These are phyloP conservation scores for Glaucidium brasilianum DNA, from an alignment of 2,113 vertebrate species.

Conservation along the genomic window DNA sequence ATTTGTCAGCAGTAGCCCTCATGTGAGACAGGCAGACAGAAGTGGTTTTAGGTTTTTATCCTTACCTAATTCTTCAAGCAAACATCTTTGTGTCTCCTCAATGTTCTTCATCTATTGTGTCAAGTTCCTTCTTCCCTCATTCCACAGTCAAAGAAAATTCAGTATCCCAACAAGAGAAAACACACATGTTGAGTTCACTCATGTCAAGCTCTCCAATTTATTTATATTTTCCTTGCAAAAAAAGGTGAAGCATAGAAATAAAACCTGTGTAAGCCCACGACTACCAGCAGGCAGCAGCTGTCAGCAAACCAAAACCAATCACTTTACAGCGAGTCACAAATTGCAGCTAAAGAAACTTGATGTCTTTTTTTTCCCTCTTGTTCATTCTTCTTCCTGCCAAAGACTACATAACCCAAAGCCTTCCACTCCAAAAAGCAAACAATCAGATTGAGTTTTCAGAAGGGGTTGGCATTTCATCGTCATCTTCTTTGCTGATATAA, in stretches of 20 bases:
- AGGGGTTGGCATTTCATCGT: rapidly evolving
- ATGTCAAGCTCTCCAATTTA: not conserved
- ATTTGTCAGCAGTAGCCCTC: not conserved
- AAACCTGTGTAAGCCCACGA: not conserved
- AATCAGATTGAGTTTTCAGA: not conserved
- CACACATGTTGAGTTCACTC: not conserved
- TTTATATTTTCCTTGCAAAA: not conserved
- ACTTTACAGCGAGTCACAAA: not conserved
- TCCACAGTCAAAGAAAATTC: not conserved
- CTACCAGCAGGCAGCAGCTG: conserved; percentile 1
- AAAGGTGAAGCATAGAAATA: not conserved
- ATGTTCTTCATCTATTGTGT: not conserved
- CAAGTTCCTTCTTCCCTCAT: not conserved
- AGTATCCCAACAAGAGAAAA: not conserved
- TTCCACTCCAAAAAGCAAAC: not conserved
- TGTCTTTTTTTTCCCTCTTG: not conserved
- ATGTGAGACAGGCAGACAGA: not conserved
- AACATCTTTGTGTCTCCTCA: not conserved
- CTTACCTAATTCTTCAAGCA: not conserved
- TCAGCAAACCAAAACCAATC: not conserved
- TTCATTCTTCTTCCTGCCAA: not conserved
- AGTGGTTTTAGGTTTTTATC: not conserved
- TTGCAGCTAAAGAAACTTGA: not conserved
- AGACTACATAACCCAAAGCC: not conserved
- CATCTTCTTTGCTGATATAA: not conserved